Conservation (phyloP, 2,113 vertebrate species). For the Crocuta crocuta region DNA sequence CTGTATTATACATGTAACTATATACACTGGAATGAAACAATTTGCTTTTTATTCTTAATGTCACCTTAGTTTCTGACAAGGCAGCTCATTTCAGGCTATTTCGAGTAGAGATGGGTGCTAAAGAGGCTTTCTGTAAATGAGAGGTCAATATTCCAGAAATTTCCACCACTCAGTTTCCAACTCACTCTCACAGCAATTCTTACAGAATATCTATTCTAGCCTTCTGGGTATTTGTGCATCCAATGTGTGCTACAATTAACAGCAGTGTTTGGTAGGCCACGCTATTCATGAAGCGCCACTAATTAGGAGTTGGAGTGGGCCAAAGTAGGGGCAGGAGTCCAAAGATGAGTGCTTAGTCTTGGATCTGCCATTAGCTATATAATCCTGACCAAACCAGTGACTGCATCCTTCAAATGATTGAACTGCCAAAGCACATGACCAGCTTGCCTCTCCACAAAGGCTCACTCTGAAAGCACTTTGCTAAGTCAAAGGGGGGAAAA, state of each 20-base stretch:
- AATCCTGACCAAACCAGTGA: not conserved
- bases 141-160: conserved; percentile 5
- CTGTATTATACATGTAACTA: not conserved
- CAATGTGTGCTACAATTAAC: not conserved
- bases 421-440: not conserved
- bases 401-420: not conserved
- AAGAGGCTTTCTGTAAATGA: conserved; percentile 1
- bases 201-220: not conserved
- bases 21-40: not conserved
- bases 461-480: not conserved
- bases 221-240: not conserved
- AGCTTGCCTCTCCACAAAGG: not conserved
- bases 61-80: conserved; percentile 44
- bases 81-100: not conserved
- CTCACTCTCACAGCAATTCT: not conserved
- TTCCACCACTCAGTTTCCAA: conserved; percentile 11
- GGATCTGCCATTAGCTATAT: not conserved
- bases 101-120: not conserved
- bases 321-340: not conserved
- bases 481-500: not conserved
- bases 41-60: not conserved
- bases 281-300: not conserved
- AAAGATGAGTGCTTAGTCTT: not conserved
- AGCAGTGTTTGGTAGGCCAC: not conserved
- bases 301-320: not conserved